These are phyloP conservation scores for Toxotes jaculatrix DNA, from an alignment of 2,113 vertebrate genomes.

Conservation along the genomic window DNA sequence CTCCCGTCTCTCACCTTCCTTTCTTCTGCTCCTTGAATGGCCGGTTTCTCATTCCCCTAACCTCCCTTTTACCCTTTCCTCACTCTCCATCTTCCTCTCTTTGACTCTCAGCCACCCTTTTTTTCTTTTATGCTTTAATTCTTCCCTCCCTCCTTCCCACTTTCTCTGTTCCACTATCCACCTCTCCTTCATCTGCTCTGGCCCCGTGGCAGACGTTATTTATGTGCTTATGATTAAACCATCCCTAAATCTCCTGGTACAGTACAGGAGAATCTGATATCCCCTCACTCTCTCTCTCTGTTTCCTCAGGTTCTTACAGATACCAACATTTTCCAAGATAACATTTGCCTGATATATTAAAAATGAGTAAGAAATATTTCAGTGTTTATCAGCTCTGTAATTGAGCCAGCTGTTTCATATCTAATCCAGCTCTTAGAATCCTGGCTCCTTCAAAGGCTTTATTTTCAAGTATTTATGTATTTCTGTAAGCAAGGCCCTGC, in stretches of 20 bases:
- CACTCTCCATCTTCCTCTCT: not conserved
- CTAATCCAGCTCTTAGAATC: not conserved
- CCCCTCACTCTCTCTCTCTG: not conserved
- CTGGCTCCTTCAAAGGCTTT: constrained; percentile 3
- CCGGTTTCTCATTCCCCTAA: not conserved
- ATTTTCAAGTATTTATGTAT: not conserved
- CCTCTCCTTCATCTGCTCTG: not conserved
- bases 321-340: not conserved
- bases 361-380: constrained; percentile 16
- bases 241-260: constrained; percentile 16
- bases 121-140: not conserved
- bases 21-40: constrained; percentile 11
- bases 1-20: constrained; percentile 24
- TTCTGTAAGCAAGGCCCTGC: not conserved
- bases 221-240: constrained; percentile 3
- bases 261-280: not conserved
- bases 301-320: constrained; percentile 7
- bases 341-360: constrained; percentile 33
- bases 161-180: not conserved
- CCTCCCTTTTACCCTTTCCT: not conserved
- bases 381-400: constrained; percentile 19
- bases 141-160: not conserved
- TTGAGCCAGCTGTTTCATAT: constrained; percentile 27
- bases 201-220: not conserved
- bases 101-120: not conserved